Evolutionary conservation across 2,113 vertebrate genomes (phyloP), one percentile per base, ranked within the genome.

Genomic region (Acinonyx jubatus): DNA sequence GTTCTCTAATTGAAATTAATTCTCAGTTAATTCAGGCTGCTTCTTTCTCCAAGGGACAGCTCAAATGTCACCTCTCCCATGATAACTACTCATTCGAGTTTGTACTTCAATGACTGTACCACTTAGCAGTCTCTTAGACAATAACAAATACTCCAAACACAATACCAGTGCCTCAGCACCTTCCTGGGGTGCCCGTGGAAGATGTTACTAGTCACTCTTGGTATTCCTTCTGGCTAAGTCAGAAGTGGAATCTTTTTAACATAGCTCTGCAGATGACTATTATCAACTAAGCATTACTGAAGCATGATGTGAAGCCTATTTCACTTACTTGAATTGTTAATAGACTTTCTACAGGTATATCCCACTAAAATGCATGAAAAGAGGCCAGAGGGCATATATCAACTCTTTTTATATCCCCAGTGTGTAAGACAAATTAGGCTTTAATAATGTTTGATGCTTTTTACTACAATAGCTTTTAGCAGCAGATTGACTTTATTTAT

Each of bases 261-360:
- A 93, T 25, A 86, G 18, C 15, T 81, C 25, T 95, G 63, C 13
- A 68, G 14, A 90, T 6, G 71, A 45, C 48, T 63, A 23, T 50
- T 18, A n/a, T n/a, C 52, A 85, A 38, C 21, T n/a, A 57, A n/a
- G 80, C n/a, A 29, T 27, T 78, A 65, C 0, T 66, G 74, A 93
- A 88, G 63, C 79, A 89, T 29, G 5, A 33, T 66, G 1, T 74
- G 61, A 85, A 65, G 66, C 19, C 48, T 74, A 74, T 61, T 86
- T 81, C 27, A 80, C 14, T 61, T n/a, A 14, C 86, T 55, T 95
- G 57, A 92, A 89, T 85, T 93, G 83, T 84, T 91, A 81, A 90
- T 41, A 93, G 38, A 55, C 2, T n/a, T 78, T 65, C 68, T 74
- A 48, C 33, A 86, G 73, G n/a, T 65, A 76, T 71, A 27, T 21